Base-by-base conservation (phyloP, 1,140 invertebrate genomes). In the Drosophila sulfurigaster region DNA sequence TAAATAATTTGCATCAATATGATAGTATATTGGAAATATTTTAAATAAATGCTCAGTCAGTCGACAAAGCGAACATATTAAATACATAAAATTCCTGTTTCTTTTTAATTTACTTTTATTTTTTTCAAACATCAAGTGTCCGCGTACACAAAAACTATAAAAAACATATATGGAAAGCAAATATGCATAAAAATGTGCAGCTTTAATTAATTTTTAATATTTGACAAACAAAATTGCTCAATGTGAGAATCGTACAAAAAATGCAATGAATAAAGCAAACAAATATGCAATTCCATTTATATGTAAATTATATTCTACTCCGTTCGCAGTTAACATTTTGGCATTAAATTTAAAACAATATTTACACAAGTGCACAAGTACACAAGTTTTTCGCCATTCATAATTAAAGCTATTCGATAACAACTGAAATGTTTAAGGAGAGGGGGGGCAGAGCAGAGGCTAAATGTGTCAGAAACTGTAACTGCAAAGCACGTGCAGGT, bases 401-500 rank as follows among this genome's bases (percentile, higher is more conserved):
- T 11, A 25, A 51, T 28, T 51, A 28, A 51, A 25, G 20, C 8
- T 5, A 3, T 51, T n/a, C 66, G 60, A 66, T 71, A 66, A 63
- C 54, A 66, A 16, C 16, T 35, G 13, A 28, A 30, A 28, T 30
- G 11, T n/a, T 51, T 51, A 16, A 11, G 8, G 10, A 28, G 7
- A 4, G 4, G 7, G 10, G 4, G 48, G 10, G 20, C 20, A 11
- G 5, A n/a, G 20, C 20, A 11, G 11, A n/a, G 11, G 11, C 49
- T 64, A 48, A 76, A 76, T 75, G 52, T 49, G 45, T 28, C 54
- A 49, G 35, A 58, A 43, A 43, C 49, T 48, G 15, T 20, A 56
- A 13, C 28, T 0, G 25, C 20, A 16, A 51, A 70, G 48, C 81
- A 80, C 82, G 82, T 87, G 82, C 82, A 79, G 41, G 70, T 82